Evolutionary conservation across 2,888 invertebrate species (phyloP).

Genomic region (Ischnura elegans): DNA sequence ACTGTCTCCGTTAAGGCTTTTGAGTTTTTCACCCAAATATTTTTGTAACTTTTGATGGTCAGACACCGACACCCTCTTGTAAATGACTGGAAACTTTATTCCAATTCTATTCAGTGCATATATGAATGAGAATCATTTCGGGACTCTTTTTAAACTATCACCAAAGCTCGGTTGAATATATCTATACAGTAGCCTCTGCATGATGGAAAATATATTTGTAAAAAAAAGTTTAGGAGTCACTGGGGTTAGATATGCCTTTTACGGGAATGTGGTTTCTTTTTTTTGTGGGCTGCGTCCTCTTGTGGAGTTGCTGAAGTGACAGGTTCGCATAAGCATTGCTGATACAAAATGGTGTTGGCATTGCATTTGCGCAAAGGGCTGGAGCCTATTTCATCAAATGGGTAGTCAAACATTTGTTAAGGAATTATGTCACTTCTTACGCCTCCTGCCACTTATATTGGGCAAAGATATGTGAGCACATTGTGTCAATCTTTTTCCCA

Average conservation of each 20-base stretch:
- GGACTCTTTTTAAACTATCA: conserved; percentile 19
- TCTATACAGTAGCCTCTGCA: conserved; percentile 55
- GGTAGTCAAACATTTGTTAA: neutral
- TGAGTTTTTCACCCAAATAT: conserved; percentile 30
- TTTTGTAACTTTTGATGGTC: conserved; percentile 57
- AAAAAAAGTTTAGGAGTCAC: conserved; percentile 63
- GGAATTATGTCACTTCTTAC: neutral
- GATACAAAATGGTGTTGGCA: neutral
- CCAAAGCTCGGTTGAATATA: conserved; percentile 40
- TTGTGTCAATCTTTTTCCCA: conserved; percentile 57
- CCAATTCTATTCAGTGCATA: conserved; percentile 47
- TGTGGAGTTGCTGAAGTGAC: neutral
- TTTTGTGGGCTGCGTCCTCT: conserved; percentile 7
- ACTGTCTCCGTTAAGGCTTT: conserved; percentile 54
- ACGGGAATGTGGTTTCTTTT: conserved; percentile 47
- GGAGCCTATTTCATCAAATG: neutral
- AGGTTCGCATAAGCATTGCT: neutral
- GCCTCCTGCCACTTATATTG: neutral
- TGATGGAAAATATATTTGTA: conserved; percentile 65
- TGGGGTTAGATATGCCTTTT: conserved; percentile 56
- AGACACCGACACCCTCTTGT: conserved; percentile 42
- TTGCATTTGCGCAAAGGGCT: neutral
- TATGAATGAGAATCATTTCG: conserved; percentile 19
- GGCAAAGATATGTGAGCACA: conserved; percentile 29
- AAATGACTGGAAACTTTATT: conserved; percentile 45